These are phyloP conservation scores for Takifugu ocellatus DNA, from an alignment of 2,797 vertebrate genomes.

Conservation along the genomic window DNA sequence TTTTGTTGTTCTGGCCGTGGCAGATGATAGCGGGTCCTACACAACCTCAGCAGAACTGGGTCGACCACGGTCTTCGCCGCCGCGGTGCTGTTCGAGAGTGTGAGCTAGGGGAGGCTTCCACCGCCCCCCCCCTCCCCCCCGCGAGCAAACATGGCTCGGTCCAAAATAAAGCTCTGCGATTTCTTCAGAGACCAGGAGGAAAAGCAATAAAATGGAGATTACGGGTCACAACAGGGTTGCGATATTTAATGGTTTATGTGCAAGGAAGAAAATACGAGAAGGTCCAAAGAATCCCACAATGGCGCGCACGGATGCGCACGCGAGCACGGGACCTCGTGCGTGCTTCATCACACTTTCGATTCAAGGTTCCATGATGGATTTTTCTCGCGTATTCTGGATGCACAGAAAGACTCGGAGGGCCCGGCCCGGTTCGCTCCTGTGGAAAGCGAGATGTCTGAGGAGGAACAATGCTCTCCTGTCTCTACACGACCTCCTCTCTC, in stretches of 20 bases:
- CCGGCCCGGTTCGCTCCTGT: not conserved
- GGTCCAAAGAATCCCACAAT: slow-evolving; percentile 14
- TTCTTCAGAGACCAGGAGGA: slow-evolving; percentile 77
- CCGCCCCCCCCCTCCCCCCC: slow-evolving; percentile 26
- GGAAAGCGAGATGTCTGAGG: slow-evolving; percentile 13
- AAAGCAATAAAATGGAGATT: slow-evolving; percentile 77
- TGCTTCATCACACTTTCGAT: slow-evolving; percentile 10
- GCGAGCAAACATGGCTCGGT: slow-evolving; percentile 70
- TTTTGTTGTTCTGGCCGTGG: too few species aligned
- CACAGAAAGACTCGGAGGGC: not conserved
- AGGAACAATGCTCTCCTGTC: slow-evolving; percentile 48
- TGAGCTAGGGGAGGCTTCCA: slow-evolving; percentile 50
- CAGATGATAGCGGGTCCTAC: slow-evolving; percentile 20
- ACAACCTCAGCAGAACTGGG: slow-evolving; percentile 59
- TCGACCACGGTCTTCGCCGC: slow-evolving; percentile 56
- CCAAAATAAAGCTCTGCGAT: slow-evolving; percentile 78
- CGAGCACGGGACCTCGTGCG: not conserved
- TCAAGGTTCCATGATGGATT: slow-evolving; percentile 9
- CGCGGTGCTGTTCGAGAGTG: slow-evolving; percentile 66
- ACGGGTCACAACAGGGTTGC: slow-evolving; percentile 69
- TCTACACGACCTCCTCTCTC: slow-evolving; percentile 41
- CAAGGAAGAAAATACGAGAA: slow-evolving; percentile 50
- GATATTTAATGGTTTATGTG: slow-evolving; percentile 75
- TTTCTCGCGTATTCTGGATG: slow-evolving; percentile 17
- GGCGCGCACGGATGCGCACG: not conserved